phyloP scores from a whole-genome alignment of 2,113 vertebrate species.

The Eurypyga helias region DNA sequence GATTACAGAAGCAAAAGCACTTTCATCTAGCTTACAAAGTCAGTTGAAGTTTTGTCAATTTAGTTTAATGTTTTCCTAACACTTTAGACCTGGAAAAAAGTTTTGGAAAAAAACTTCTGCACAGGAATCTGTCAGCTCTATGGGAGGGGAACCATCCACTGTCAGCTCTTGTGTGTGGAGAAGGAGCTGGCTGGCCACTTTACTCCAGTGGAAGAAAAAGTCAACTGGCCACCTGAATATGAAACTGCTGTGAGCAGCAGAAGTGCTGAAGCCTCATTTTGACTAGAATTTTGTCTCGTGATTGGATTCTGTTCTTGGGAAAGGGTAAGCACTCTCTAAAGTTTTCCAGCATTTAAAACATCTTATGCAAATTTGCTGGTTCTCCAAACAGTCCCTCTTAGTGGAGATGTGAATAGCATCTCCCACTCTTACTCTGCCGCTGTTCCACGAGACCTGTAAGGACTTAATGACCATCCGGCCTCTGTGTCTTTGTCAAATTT shows the following conservation, averaged over 20 bases:
- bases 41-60: neutral
- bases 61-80: neutral
- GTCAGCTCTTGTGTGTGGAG: neutral
- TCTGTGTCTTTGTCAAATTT: neutral
- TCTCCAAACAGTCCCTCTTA: neutral
- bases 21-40: neutral
- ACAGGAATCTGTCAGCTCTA: neutral
- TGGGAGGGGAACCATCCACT: neutral
- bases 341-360: neutral
- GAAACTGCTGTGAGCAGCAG: neutral
- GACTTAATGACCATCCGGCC: neutral
- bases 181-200: neutral
- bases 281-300: neutral
- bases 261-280: neutral
- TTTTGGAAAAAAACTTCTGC: neutral
- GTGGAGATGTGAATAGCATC: accelerated
- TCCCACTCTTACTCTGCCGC: neutral
- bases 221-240: neutral
- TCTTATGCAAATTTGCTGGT: neutral
- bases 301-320: neutral
- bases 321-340: neutral
- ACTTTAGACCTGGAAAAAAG: neutral
- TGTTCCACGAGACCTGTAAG: neutral
- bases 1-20: neutral
- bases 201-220: neutral